phyloP scores from a whole-genome alignment of 2,797 vertebrate species.

The Notoglanidium macrostoma region DNA sequence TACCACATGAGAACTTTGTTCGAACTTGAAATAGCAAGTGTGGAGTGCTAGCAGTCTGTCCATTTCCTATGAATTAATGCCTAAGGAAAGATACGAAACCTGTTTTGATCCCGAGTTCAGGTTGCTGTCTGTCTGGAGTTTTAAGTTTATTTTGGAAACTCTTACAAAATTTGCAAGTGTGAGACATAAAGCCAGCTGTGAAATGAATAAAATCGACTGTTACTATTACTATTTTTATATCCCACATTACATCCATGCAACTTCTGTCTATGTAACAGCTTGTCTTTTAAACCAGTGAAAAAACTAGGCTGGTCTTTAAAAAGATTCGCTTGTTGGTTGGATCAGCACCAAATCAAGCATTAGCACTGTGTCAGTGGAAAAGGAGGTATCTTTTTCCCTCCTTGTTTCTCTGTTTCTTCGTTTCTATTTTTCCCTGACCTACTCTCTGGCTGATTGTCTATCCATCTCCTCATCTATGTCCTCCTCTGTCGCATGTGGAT shows the following conservation, averaged over 20 bases:
- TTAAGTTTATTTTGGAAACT: neutral
- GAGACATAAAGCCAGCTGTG: neutral
- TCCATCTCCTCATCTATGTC: constrained; percentile 13
- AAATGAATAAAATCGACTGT: neutral
- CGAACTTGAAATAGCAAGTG: neutral
- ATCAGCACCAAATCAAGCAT: neutral
- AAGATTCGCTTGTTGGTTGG: neutral
- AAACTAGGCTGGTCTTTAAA: neutral
- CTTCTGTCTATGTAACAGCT: neutral
- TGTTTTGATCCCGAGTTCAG: neutral
- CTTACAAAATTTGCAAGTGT: neutral
- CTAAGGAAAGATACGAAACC: neutral
- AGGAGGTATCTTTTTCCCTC: neutral
- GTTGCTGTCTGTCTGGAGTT: neutral
- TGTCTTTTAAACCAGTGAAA: constrained; percentile 4
- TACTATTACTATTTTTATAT: neutral
- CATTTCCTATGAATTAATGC: neutral
- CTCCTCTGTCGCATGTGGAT: neutral
- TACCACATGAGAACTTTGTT: neutral
- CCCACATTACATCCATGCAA: neutral
- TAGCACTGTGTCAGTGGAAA: neutral
- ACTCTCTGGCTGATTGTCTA: constrained; percentile 10
- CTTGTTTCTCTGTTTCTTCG: neutral
- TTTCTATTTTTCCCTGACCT: constrained; percentile 9
- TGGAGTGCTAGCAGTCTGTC: neutral